Conservation (phyloP, 2,797 vertebrate species). For the Cheirogaleus major region DNA sequence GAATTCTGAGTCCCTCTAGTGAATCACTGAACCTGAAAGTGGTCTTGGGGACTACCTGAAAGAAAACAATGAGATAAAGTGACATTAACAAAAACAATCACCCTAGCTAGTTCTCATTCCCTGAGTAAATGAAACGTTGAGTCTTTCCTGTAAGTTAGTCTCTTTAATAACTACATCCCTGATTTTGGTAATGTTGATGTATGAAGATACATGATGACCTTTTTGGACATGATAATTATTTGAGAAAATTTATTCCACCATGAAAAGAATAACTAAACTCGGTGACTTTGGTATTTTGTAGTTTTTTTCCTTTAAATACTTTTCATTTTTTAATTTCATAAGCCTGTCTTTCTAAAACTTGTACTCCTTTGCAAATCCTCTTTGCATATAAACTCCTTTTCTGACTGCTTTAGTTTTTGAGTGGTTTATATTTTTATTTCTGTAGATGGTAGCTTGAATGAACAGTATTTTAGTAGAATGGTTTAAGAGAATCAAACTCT, state of each 20-base stretch:
- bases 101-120: not conserved
- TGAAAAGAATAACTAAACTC: not conserved
- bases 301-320: not conserved
- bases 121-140: not conserved
- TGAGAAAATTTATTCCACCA: not conserved
- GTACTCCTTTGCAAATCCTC: not conserved
- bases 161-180: not conserved
- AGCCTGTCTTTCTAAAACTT: constrained; percentile 20
- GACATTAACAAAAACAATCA: not conserved
- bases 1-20: not conserved
- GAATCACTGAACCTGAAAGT: not conserved
- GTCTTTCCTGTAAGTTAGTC: not conserved
- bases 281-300: not conserved
- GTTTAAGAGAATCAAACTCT: constrained; percentile 20
- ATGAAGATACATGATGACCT: not conserved
- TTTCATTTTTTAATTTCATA: constrained; percentile 33
- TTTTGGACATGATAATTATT: not conserved
- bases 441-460: not conserved
- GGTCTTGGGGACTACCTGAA: not conserved
- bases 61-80: not conserved
- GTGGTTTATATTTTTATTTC: constrained; percentile 7
- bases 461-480: not conserved
- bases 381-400: not conserved
- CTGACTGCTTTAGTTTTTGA: not conserved
- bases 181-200: not conserved